A percentile compares a stretch with the other conserved stretches of the same genome.
Conservation (phyloP, 2,888 invertebrate genomes). For the Cerceris rybyensis region DNA sequence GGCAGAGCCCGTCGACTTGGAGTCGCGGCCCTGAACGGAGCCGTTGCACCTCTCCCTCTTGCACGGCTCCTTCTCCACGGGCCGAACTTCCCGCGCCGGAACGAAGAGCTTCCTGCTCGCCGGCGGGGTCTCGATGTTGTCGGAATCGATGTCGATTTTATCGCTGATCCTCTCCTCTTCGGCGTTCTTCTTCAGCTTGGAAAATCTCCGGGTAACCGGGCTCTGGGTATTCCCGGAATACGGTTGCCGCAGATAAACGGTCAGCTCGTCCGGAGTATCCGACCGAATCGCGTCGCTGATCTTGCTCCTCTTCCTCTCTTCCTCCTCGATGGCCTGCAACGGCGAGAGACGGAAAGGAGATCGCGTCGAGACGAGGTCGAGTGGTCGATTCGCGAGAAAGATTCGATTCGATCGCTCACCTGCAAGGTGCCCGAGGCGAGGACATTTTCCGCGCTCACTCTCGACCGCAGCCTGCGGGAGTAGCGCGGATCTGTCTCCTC, state of each 20-base stretch:
- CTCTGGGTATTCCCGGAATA: conserved; percentile 53
- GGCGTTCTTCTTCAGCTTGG: conserved; percentile 68
- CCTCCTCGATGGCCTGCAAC: conserved; percentile 78
- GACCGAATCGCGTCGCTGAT: conserved; percentile 55
- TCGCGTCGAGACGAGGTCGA: no score
- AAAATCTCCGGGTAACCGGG: conserved; percentile 67
- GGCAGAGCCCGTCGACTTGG: conserved; percentile 48
- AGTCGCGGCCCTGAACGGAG: conserved; percentile 72
- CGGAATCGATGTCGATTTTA: conserved; percentile 93
- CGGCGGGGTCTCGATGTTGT: conserved; percentile 95
- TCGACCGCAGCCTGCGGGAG: conserved; percentile 81
- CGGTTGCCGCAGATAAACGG: conserved; percentile 78
- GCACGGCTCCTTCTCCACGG: conserved; percentile 78
- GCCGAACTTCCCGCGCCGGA: conserved; percentile 85
- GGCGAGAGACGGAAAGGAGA: no score
- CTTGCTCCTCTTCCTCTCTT: conserved; percentile 79
- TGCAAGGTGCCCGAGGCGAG: conserved; percentile 80
- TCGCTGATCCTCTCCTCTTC: conserved; percentile 82
- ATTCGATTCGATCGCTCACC: conserved; percentile 69
- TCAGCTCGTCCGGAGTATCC: conserved; percentile 75
- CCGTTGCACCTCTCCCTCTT: conserved; percentile 77
- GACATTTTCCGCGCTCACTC: conserved; percentile 79
- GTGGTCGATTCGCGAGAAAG: neutral
- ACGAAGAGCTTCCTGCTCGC: conserved; percentile 88
- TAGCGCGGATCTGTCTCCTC: conserved; percentile 87